A percentile compares a stretch with the other conserved stretches of the same genome.
Conservation (phyloP, 2,797 vertebrate genomes). For the Pelobates cultripes region DNA sequence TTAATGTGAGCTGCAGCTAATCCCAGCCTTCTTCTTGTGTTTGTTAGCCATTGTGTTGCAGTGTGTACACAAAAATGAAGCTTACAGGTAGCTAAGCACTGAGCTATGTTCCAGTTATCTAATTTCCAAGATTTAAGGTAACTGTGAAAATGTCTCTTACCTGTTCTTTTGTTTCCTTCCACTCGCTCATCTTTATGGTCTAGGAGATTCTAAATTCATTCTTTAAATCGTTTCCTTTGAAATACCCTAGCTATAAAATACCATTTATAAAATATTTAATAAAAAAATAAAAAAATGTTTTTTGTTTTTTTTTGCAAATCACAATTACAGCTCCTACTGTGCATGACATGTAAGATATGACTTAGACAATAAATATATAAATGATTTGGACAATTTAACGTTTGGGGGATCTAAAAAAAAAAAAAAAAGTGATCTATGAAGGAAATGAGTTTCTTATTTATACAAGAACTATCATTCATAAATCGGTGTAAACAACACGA, state of each 20-base stretch:
- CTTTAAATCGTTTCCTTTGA: too few species aligned
- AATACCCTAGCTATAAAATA: too few species aligned
- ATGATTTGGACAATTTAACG: too few species aligned
- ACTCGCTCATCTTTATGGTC: not conserved
- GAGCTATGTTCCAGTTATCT: not conserved
- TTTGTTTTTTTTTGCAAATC: too few species aligned
- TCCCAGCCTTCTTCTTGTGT: not conserved
- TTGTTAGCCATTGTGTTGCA: not conserved
- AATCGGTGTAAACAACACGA: too few species aligned
- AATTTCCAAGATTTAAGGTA: not conserved
- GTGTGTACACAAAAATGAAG: slow-evolving; percentile 16
- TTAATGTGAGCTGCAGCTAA: not conserved
- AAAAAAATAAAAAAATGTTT: too few species aligned
- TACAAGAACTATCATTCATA: not conserved
- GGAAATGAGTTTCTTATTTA: not conserved
- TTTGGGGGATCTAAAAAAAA: not conserved
- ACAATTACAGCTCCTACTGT: too few species aligned
- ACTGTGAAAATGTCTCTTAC: not conserved
- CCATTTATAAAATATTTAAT: too few species aligned
- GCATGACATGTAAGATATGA: too few species aligned
- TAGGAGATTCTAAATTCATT: not conserved
- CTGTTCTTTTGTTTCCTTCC: not conserved
- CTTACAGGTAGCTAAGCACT: not conserved
- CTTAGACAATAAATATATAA: too few species aligned
- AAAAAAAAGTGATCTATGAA: not conserved